Evolutionary conservation across 2,888 invertebrate genomes (phyloP).

Genomic region (Alloscopus bannaensis): DNA sequence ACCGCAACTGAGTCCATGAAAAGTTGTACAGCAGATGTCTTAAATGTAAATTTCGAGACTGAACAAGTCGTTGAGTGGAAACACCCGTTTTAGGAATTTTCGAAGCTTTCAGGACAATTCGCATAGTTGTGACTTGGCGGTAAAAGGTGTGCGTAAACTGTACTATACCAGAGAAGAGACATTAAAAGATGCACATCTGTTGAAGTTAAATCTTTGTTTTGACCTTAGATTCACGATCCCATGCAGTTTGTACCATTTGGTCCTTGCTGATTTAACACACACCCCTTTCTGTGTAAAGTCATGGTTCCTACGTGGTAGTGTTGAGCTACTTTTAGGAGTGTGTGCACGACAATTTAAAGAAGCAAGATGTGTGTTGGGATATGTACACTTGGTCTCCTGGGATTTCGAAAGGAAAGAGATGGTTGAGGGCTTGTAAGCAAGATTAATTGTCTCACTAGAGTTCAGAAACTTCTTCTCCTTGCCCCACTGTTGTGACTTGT

Average conservation of each 20-base stretch:
- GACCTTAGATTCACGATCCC: slow-evolving; percentile 23
- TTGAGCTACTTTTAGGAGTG: not conserved
- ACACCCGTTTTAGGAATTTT: slow-evolving; percentile 12
- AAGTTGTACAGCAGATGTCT: slow-evolving; percentile 35
- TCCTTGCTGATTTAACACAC: not conserved
- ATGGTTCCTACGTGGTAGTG: too few relatives aligned
- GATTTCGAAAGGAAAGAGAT: too few relatives aligned
- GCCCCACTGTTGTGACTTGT: too few relatives aligned
- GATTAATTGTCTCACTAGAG: slow-evolving; percentile 51
- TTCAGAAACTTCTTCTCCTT: too few relatives aligned
- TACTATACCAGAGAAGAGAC: not conserved
- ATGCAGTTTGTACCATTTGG: too few relatives aligned
- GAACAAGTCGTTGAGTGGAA: not conserved
- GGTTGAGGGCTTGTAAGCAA: slow-evolving; percentile 27
- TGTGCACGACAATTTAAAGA: not conserved
- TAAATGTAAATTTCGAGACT: slow-evolving; percentile 40
- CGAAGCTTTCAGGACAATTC: too few relatives aligned
- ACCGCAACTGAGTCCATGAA: not conserved
- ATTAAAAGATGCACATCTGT: slow-evolving; percentile 30
- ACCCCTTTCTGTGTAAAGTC: too few relatives aligned
- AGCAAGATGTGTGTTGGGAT: not conserved
- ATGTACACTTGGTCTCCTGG: not conserved
- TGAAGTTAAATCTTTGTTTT: slow-evolving; percentile 40
- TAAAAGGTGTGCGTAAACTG: too few relatives aligned
- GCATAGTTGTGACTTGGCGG: too few relatives aligned